phyloP scores from a whole-genome alignment of 2,888 invertebrate genomes.

The Andrena praecox region DNA sequence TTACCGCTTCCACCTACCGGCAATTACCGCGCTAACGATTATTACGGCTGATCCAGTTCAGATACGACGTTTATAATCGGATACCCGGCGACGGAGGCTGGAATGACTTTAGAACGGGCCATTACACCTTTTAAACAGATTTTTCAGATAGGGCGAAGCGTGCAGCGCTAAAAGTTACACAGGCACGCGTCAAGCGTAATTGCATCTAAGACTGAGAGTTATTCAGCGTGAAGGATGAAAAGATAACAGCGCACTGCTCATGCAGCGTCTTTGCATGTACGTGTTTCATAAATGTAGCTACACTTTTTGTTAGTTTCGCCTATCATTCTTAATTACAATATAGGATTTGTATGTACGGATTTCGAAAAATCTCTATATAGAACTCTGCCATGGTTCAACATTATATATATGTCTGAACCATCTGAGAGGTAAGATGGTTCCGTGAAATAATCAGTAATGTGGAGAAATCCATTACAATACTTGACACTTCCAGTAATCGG shows the following conservation, averaged over 20 bases:
- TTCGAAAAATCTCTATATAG: too few relatives aligned
- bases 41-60: conserved; percentile 58
- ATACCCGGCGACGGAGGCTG: conserved; percentile 35
- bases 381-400: too few relatives aligned
- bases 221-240: background rate
- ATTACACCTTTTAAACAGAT: conserved; percentile 43
- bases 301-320: too few relatives aligned
- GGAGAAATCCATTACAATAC: background rate
- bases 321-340: too few relatives aligned
- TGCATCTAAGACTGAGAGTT: background rate
- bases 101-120: conserved; percentile 34
- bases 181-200: conserved; percentile 16
- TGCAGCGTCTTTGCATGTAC: too few relatives aligned
- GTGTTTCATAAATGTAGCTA: too few relatives aligned
- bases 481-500: background rate
- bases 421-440: too few relatives aligned
- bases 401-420: too few relatives aligned
- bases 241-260: too few relatives aligned
- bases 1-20: conserved; percentile 57
- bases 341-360: too few relatives aligned
- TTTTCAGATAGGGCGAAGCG: conserved; percentile 48
- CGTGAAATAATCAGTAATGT: background rate
- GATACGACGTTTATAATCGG: conserved; percentile 59
- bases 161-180: conserved; percentile 26
- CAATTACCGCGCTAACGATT: conserved; percentile 70